phyloP scores from a whole-genome alignment of 2,888 invertebrate species.

The Plusia festucae region DNA sequence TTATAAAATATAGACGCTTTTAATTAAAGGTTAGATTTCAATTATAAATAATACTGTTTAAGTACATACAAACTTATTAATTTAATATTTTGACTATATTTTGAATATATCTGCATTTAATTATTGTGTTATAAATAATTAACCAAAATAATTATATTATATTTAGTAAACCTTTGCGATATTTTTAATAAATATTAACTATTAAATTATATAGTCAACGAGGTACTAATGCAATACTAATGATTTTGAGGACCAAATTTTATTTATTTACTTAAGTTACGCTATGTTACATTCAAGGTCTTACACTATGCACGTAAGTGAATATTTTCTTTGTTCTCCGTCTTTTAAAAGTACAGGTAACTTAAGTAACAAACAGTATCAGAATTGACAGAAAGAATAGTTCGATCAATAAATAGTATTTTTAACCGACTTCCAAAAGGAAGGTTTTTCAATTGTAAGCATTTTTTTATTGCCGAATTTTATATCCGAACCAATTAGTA shows the following conservation, averaged over 20 bases:
- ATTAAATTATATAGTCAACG: neutral
- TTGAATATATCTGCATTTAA: no score
- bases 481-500: no score
- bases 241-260: conserved; percentile 9
- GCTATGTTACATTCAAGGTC: conserved; percentile 34
- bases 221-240: neutral
- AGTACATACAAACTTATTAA: neutral
- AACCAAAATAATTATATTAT: no score
- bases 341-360: neutral
- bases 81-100: no score
- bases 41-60: neutral
- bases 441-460: no score
- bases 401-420: no score
- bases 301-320: neutral
- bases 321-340: conserved; percentile 6
- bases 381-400: neutral
- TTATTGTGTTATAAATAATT: no score
- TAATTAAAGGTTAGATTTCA: neutral
- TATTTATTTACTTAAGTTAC: conserved; percentile 30
- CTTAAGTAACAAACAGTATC: neutral
- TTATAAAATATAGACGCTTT: neutral
- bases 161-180: no score
- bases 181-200: neutral
- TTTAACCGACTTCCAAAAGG: no score
- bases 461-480: no score